A percentile compares a stretch with the other conserved stretches of the same genome.
Evolutionary conservation across 2,888 invertebrate genomes (phyloP).

Genomic region (Coremacera marginata): DNA sequence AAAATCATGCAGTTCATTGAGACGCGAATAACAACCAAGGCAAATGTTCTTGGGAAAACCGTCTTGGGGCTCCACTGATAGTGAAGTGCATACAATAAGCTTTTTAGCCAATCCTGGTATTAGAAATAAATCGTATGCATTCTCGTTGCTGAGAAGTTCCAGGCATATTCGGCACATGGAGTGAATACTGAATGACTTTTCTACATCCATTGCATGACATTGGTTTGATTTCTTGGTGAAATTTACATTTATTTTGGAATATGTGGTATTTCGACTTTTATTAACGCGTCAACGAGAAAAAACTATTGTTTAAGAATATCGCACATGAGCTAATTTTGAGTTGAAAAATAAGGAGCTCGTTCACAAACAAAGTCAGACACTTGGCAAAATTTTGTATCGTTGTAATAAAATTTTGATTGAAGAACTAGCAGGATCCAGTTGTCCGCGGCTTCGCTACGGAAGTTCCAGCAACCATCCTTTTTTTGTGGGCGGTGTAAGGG

Average conservation of each 20-base stretch:
- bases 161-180: constrained; percentile 65
- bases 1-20: constrained; percentile 63
- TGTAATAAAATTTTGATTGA: too few relatives aligned
- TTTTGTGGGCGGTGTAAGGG: too few relatives aligned
- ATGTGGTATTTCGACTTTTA: neutral
- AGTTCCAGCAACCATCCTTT: too few relatives aligned
- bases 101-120: constrained; percentile 63
- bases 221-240: neutral
- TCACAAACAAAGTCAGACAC: too few relatives aligned
- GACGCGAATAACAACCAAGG: constrained; percentile 58
- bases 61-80: constrained; percentile 63
- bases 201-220: constrained; percentile 44
- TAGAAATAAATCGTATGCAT: constrained; percentile 59
- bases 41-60: constrained; percentile 65
- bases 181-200: constrained; percentile 54
- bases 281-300: constrained; percentile 1
- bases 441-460: too few relatives aligned
- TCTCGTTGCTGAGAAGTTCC: constrained; percentile 58
- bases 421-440: too few relatives aligned
- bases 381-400: too few relatives aligned
- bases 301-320: neutral
- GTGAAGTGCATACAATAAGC: constrained; percentile 61
- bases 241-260: constrained; percentile 4
- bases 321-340: too few relatives aligned
- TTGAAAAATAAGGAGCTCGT: too few relatives aligned